Evolutionary conservation across 2,797 vertebrate genomes (phyloP).

Genomic region (Melanogrammus aeglefinus): DNA sequence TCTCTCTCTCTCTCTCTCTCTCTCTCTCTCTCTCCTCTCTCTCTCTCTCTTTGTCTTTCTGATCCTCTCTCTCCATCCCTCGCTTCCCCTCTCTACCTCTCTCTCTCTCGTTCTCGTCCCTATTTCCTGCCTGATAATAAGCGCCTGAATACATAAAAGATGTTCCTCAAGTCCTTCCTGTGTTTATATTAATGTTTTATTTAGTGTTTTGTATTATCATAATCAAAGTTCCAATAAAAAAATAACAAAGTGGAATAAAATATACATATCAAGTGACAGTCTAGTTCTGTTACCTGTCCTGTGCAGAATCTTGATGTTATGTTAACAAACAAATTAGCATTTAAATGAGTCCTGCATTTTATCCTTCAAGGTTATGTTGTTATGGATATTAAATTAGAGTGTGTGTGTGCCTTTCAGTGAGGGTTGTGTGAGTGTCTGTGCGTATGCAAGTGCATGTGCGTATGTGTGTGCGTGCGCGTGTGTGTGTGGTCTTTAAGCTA

Average conservation of each 20-base stretch:
- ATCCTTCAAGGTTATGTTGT: conserved; percentile 85
- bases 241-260: conserved; percentile 83
- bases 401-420: conserved; percentile 51
- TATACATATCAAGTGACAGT: conserved; percentile 83
- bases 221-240: conserved; percentile 82
- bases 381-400: conserved; percentile 84
- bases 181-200: conserved; percentile 85
- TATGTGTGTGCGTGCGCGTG: conserved; percentile 24
- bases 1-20: too few species aligned
- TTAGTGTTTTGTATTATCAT: conserved; percentile 84
- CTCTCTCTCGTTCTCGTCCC: neutral
- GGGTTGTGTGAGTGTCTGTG: conserved; percentile 44
- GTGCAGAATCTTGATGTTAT: conserved; percentile 80
- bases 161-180: conserved; percentile 74
- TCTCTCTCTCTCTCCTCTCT: too few species aligned
- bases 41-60: too few species aligned
- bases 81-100: conserved; percentile 28
- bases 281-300: conserved; percentile 78
- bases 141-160: conserved; percentile 76
- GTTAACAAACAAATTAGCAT: conserved; percentile 88
- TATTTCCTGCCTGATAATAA: conserved; percentile 72
- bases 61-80: conserved; percentile 24
- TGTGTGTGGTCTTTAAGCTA: conserved; percentile 65
- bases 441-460: conserved; percentile 22
- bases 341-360: conserved; percentile 84